Evolutionary conservation across 2,888 invertebrate genomes (phyloP), one percentile per base, ranked within the genome.

Genomic region (Alitta virens): DNA sequence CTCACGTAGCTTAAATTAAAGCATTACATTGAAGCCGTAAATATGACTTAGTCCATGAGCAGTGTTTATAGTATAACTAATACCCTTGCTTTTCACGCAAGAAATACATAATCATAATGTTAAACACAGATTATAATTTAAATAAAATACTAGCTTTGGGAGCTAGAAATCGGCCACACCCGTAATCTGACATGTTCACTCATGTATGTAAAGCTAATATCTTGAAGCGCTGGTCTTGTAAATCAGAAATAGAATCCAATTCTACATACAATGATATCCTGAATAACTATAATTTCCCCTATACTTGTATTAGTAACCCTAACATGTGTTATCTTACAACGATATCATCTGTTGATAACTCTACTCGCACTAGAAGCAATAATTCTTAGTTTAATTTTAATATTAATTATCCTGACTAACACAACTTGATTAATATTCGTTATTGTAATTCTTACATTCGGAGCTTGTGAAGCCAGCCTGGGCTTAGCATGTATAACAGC

Each of bases 401-500:
- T 65, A 33, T n/a, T 67, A 21, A 18, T 58, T 7, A 25, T 58
- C 7, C 12, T 33, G 16, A n/a, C n/a, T n/a, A 50, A 23, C 14
- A 27, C 40, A 55, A 25, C 40, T n/a, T 33, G 62, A 18, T 18
- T 53, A 53, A 52, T 56, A 46, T 51, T 71, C 5, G 60, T 56
- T 21, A 61, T 71, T 60, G 60, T 72, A 50, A 62, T 71, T 18
- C 62, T 75, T 57, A 68, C 68, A 12, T 56, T 75, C 27, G 63
- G 67, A 9, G 88, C 88, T 56, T 88, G 88, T 86, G 88, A 88
- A 26, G 86, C 87, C 0, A 86, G 85, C 70, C 85, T 88, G 82
- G 87, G 87, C 0, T 72, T 89, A 74, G 85, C 86, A 7, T 84
- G 88, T 85, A 84, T 88, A 81, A 84, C 88, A 71, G 83, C 84